phyloP scores from a whole-genome alignment of 2,113 vertebrate species.

The Leptobrachium leishanense region DNA sequence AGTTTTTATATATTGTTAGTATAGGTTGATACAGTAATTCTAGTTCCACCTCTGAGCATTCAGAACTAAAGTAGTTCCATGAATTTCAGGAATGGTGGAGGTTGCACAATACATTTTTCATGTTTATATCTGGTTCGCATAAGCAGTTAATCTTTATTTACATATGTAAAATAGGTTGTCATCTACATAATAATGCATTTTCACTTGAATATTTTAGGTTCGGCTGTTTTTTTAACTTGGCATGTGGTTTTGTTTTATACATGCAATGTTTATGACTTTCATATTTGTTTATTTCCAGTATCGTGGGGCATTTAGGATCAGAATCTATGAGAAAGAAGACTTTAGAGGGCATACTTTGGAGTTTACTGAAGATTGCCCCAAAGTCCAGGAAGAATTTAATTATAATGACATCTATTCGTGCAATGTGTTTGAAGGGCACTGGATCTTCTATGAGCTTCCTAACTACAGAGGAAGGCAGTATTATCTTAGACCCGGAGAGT shows the following conservation, averaged over 20 bases:
- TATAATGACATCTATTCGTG: conserved; percentile 74
- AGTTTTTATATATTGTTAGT: too few species aligned
- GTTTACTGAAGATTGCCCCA: conserved; percentile 73
- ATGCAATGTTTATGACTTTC: background rate
- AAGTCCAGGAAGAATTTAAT: conserved; percentile 72
- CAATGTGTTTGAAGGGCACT: conserved; percentile 74
- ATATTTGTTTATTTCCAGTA: conserved; percentile 57
- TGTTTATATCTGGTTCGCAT: too few species aligned
- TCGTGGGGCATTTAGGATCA: conserved; percentile 72
- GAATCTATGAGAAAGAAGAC: conserved; percentile 74
- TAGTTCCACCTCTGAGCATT: too few species aligned
- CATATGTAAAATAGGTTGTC: too few species aligned
- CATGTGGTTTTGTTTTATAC: background rate
- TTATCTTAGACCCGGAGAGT: conserved; percentile 74
- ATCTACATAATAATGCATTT: too few species aligned
- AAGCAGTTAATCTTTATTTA: too few species aligned
- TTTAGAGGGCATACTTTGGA: conserved; percentile 76
- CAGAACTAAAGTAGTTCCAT: too few species aligned
- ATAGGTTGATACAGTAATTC: too few species aligned
- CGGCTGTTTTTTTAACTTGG: too few species aligned
- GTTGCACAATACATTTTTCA: too few species aligned
- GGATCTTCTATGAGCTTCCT: conserved; percentile 78
- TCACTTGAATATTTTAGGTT: too few species aligned
- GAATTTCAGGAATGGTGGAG: too few species aligned
- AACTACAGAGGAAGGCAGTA: conserved; percentile 72